Base-by-base conservation (phyloP, 1,140 invertebrate genomes). In the Sycobia sp. region DNA sequence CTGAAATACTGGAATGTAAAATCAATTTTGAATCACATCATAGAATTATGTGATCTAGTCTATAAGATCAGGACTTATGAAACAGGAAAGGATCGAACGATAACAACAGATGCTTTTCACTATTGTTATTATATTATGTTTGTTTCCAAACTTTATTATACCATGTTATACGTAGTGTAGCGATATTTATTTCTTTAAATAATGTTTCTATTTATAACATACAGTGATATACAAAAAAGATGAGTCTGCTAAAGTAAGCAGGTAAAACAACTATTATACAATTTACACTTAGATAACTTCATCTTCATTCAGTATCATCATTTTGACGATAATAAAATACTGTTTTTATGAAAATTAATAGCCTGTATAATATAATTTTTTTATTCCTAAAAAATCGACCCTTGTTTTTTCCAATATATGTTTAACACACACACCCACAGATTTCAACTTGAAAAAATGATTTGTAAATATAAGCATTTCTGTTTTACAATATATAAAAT, bases 61-160 rank as follows among this genome's bases (percentile, higher is more conserved):
- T 59, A 3, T 57, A 44, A 65, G 39, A 59, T 46, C 38, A 59
- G 38, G 20, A 41, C 27, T 58, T 50, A 53, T 29, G 18, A 63
- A 51, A 32, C 16, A 27, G 23, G 44, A 63, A 63, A 56, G 25
- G 25, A 56, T 16, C 41, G 27, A 57, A 54, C 38, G 38, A 39
- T 49, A 46, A 46, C 41, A 49, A 56, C 8, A 55, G 23, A 57
- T 49, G 22, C 46, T 41, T 22, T 58, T 46, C 32, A 49, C 55
- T 59, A 54, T 54, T 65, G 62, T 65, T 65, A 58, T 53, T n/a
- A 29, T 65, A 65, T 65, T 53, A 46, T 57, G 34, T 59, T 65
- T 65, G 62, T 59, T 65, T 58, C 41, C 29, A 65, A 65, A 58
- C 62, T 65, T 58, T 65, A 65, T 58, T 9, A 65, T 58, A 59